phyloP scores from a whole-genome alignment of 2,797 vertebrate species.

The Pseudotriccus pelzelni region DNA sequence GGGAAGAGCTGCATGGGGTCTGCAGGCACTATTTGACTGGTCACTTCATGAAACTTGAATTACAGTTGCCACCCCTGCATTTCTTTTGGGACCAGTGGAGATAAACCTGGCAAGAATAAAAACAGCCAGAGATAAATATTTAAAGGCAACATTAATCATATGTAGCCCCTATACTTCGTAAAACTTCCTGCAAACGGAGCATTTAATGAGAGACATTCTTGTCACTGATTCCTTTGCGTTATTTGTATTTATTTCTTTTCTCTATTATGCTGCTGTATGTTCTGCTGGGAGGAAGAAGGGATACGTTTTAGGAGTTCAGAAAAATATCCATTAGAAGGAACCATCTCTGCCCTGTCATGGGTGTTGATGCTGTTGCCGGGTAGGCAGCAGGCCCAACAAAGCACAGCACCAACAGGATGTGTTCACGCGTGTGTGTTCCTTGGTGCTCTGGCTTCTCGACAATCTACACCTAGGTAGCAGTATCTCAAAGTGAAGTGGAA shows the following conservation, averaged over 20 bases:
- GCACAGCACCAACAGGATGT: not conserved
- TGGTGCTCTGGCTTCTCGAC: not conserved
- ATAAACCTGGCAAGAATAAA: not conserved
- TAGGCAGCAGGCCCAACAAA: not conserved
- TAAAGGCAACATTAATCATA: not conserved
- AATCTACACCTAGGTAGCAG: not conserved
- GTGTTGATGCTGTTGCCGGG: not conserved
- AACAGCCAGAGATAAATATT: not conserved
- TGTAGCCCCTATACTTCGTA: not conserved
- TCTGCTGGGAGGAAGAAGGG: not conserved
- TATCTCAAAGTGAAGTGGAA: not conserved
- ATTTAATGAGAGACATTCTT: not conserved
- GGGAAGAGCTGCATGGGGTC: not conserved
- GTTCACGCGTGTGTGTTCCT: not conserved
- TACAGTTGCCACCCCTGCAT: not conserved
- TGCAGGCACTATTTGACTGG: not conserved
- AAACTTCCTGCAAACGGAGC: not conserved
- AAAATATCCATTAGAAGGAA: not conserved
- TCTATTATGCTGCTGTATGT: fast-evolving
- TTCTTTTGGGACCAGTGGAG: not conserved
- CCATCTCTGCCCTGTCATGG: not conserved
- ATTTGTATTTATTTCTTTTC: not conserved
- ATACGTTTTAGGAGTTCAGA: not conserved
- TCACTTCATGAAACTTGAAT: not conserved
- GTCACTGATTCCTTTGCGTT: not conserved